These are phyloP conservation scores for Tenrec ecaudatus DNA, from an alignment of 2,113 vertebrate species.

Conservation along the genomic window DNA sequence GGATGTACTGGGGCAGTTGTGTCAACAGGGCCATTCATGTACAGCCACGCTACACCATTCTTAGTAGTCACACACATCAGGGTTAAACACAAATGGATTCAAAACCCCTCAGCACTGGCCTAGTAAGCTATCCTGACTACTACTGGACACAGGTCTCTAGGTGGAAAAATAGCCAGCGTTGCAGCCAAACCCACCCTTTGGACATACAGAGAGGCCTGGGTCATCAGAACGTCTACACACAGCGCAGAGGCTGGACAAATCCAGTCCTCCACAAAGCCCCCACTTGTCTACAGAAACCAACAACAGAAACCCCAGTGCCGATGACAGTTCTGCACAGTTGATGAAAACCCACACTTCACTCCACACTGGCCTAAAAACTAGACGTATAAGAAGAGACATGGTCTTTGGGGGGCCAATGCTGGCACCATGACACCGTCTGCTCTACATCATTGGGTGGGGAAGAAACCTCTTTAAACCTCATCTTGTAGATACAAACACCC, in stretches of 20 bases:
- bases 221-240: background rate
- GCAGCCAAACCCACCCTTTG: background rate
- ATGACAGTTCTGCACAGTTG: background rate
- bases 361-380: background rate
- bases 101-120: accelerated
- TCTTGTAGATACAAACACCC: background rate
- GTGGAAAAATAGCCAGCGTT: background rate
- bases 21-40: too few relatives aligned
- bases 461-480: background rate
- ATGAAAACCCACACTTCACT: accelerated
- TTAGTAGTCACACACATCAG: background rate
- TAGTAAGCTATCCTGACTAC: background rate
- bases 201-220: accelerated
- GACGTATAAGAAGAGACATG: background rate
- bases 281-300: background rate
- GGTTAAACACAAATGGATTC: background rate
- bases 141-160: accelerated
- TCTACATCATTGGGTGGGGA: background rate
- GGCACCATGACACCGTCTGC: too few relatives aligned
- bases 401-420: background rate
- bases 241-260: background rate
- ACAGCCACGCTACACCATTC: too few relatives aligned
- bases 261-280: background rate
- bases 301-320: background rate
- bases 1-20: background rate